Conservation (phyloP, 2,888 invertebrate genomes). For the Drepana falcataria region DNA sequence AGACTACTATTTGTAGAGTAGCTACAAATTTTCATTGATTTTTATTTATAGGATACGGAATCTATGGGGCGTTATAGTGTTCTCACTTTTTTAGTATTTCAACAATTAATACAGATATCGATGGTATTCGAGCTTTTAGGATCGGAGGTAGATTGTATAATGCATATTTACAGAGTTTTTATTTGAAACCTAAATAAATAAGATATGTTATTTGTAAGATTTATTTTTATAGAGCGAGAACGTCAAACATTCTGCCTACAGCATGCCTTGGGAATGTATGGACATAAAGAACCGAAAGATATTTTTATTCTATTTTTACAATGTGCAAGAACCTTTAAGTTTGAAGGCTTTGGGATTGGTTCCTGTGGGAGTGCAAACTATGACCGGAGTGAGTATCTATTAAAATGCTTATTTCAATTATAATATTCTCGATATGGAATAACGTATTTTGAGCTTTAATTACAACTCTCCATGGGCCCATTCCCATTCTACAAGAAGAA, state of each 20-base stretch:
- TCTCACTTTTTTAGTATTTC: conserved; percentile 19
- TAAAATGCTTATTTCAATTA: too few relatives aligned
- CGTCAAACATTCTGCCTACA: conserved; percentile 13
- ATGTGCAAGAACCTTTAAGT: conserved; percentile 19
- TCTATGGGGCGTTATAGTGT: conserved; percentile 16
- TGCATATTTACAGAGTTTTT: background rate
- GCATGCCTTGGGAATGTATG: conserved; percentile 32
- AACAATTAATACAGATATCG: conserved; percentile 26
- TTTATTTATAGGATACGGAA: conserved; percentile 1
- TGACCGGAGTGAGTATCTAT: conserved; percentile 24
- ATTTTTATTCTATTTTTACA: conserved; percentile 19
- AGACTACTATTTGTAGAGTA: too few relatives aligned
- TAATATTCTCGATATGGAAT: too few relatives aligned
- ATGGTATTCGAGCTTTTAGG: conserved; percentile 26
- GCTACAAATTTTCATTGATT: background rate
- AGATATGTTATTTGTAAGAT: background rate
- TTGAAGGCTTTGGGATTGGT: conserved; percentile 25
- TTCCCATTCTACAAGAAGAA: too few relatives aligned
- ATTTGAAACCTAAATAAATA: background rate
- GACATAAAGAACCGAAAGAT: conserved; percentile 18
- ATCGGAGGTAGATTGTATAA: conserved; percentile 9
- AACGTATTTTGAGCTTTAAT: too few relatives aligned
- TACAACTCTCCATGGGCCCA: too few relatives aligned
- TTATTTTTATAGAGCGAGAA: background rate
- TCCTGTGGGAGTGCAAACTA: conserved; percentile 25